Evolutionary conservation across 2,113 vertebrate species (phyloP), one percentile per base, ranked within the genome.

Genomic region (Sphaerodactylus townsendi): DNA sequence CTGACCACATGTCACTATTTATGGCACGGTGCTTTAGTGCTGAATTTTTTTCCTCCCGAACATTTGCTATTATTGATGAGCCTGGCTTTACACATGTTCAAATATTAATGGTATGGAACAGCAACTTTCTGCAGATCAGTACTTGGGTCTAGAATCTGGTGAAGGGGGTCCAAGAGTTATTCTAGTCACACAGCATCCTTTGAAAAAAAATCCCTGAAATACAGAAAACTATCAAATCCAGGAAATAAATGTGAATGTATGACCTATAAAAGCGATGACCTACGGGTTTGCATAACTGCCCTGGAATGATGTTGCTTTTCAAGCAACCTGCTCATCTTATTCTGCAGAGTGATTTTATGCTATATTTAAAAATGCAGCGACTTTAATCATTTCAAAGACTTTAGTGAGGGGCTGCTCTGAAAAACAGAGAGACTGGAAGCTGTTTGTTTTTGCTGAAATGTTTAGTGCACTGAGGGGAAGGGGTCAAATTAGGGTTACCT

Each of bases 221-320:
- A 46, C 30, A 23, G 15, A 68, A n/a, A 50, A 23, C 89, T 86
- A 85, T 86, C 93, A 94, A 94, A 91, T 53, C 90, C 93, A 93
- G 93, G 93, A 94, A 94, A 89, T 84, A 84, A 85, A 93, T 21
- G 83, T 91, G 91, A 92, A 92, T 89, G 93, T 93, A 90, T 85
- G 88, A 84, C 77, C 90, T 78, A 30, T 85, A 93, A 93, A 44
- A 95, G 87, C 92, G 75, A 71, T 82, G 92, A 91, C 93, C 92
- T 86, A 81, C 28, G 0, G 10, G 62, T 75, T 94, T 94, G 90
- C 0, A 19, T 90, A 93, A 90, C 90, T 88, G 21, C 85, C 82
- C 88, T 90, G 53, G 89, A 81, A 87, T 65, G 70, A 81, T 69
- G 88, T 91, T 93, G 85, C 86, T 77, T 30, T 80, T 76, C 74